phyloP scores from a whole-genome alignment of 2,113 vertebrate species.

The Pica pica region DNA sequence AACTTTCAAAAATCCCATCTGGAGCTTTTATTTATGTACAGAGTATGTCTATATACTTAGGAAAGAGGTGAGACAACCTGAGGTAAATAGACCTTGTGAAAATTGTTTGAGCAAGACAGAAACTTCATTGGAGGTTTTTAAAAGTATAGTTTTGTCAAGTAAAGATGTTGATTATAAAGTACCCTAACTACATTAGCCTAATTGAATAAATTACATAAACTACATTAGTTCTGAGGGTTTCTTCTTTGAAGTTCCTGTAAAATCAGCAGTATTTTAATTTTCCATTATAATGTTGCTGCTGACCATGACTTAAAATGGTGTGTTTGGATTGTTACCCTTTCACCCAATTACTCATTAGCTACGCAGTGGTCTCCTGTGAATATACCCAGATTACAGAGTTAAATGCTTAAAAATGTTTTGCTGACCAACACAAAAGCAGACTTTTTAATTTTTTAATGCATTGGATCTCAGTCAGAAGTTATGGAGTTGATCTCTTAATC shows the following conservation, averaged over 20 bases:
- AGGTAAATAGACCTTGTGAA: not conserved
- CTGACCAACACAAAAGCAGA: not conserved
- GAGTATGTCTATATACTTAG: not conserved
- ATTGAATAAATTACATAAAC: not conserved
- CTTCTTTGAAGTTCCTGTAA: slow-evolving; percentile 11
- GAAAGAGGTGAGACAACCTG: not conserved
- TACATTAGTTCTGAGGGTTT: not conserved
- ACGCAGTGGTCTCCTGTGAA: not conserved
- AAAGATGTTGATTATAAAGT: not conserved
- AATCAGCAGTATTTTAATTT: slow-evolving; percentile 19
- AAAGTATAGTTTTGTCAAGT: not conserved
- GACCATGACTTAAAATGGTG: not conserved
- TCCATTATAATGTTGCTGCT: not conserved
- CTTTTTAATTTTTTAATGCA: not conserved
- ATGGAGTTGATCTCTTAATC: not conserved
- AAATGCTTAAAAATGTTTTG: not conserved
- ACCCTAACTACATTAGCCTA: not conserved
- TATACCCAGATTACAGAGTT: not conserved
- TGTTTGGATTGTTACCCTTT: not conserved
- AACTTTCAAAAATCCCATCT: not conserved
- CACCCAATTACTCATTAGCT: not conserved
- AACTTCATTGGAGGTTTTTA: not conserved
- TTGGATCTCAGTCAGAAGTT: not conserved
- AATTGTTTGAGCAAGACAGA: not conserved
- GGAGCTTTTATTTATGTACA: not conserved